These are phyloP conservation scores for Nasua narica DNA, from an alignment of 2,797 vertebrate genomes.

Conservation along the genomic window DNA sequence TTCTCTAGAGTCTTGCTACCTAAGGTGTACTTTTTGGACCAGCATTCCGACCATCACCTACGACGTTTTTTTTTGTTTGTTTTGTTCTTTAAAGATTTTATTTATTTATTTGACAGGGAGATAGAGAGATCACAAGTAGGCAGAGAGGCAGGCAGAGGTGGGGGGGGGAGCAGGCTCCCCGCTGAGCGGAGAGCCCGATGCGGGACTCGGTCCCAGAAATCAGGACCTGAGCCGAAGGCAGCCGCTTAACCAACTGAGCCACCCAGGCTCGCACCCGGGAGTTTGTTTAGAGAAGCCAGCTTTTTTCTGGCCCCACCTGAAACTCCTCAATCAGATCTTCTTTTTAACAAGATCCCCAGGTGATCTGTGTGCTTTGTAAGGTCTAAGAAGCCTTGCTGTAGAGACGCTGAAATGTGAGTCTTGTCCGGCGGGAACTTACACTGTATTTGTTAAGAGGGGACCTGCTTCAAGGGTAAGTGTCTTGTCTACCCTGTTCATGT, in stretches of 20 bases:
- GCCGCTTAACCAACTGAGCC: no score
- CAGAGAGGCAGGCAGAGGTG: no score
- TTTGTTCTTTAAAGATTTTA: no score
- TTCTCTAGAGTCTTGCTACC: background rate
- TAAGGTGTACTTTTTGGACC: background rate
- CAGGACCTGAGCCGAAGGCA: no score
- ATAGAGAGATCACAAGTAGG: no score
- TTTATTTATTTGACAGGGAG: no score
- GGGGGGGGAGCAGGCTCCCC: no score
- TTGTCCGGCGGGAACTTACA: background rate
- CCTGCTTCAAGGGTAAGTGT: background rate
- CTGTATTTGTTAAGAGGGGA: background rate
- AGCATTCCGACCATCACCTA: background rate
- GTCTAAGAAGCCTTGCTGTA: background rate
- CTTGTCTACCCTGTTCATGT: background rate
- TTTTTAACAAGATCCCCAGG: background rate
- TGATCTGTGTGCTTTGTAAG: background rate
- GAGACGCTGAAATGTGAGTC: background rate
- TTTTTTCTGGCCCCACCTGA: background rate
- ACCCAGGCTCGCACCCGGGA: no score
- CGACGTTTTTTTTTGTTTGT: no score
- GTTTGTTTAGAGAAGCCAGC: background rate
- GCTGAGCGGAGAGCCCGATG: no score
- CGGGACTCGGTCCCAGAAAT: no score
- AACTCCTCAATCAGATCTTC: background rate